A percentile compares a stretch with the other conserved stretches of the same genome.
These are phyloP conservation scores for Formica selysi DNA, from an alignment of 1,140 invertebrate genomes.

Conservation along the genomic window DNA sequence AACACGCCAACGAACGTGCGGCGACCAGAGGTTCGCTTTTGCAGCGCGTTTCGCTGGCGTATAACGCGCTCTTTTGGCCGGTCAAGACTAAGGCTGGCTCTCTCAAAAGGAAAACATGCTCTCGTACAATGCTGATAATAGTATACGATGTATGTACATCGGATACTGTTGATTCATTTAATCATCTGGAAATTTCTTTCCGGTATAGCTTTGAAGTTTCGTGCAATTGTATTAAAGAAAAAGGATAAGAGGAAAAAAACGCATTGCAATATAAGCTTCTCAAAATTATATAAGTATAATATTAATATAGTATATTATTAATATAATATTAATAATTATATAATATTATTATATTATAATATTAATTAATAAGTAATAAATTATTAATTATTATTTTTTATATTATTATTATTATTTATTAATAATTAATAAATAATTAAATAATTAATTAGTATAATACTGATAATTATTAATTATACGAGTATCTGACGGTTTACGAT, in stretches of 20 bases:
- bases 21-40: conserved; percentile 13
- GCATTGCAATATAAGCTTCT: not conserved
- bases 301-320: too few relatives aligned
- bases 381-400: too few relatives aligned
- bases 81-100: conserved; percentile 15
- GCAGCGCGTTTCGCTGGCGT: not conserved
- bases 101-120: conserved; percentile 20
- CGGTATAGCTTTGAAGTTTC: not conserved
- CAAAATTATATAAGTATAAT: not conserved
- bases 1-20: not conserved
- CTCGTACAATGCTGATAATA: not conserved
- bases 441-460: too few relatives aligned
- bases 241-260: not conserved
- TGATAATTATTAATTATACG: too few relatives aligned
- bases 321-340: too few relatives aligned
- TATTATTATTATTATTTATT: too few relatives aligned
- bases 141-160: not conserved
- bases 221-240: not conserved
- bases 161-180: not conserved
- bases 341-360: too few relatives aligned
- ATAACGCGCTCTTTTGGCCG: conserved; percentile 32
- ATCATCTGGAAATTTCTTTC: not conserved
- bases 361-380: too few relatives aligned
- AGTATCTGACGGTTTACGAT: not conserved
- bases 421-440: too few relatives aligned